phyloP scores from a whole-genome alignment of 2,888 invertebrate genomes.

The Elmis aenea region DNA sequence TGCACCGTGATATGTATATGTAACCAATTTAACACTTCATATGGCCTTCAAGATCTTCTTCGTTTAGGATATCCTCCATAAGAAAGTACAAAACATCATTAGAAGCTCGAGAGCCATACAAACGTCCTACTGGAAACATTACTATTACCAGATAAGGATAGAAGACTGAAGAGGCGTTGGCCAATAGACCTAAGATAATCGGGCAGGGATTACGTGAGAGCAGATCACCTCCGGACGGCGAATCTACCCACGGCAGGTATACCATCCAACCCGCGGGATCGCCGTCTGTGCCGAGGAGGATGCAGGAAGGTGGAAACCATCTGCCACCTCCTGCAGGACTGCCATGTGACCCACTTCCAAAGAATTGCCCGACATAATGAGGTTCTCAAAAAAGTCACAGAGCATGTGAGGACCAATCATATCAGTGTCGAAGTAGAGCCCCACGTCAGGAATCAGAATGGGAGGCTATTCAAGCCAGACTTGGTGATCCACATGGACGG shows the following conservation, averaged over 20 bases:
- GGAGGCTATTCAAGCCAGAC: slow-evolving; percentile 25
- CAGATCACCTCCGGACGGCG: slow-evolving; percentile 10
- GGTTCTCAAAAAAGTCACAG: slow-evolving; percentile 19
- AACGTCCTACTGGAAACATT: too few relatives aligned
- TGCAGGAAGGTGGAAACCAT: slow-evolving; percentile 14
- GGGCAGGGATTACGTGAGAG: slow-evolving; percentile 13
- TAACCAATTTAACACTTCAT: too few relatives aligned
- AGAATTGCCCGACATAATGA: slow-evolving; percentile 21
- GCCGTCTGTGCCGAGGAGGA: slow-evolving; percentile 10
- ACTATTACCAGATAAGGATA: too few relatives aligned
- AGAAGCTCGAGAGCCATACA: too few relatives aligned
- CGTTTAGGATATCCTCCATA: too few relatives aligned
- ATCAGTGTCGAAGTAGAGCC: slow-evolving; percentile 24
- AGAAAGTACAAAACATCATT: too few relatives aligned
- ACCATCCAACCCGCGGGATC: slow-evolving; percentile 8
- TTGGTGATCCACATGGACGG: slow-evolving; percentile 15
- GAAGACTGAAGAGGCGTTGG: too few relatives aligned
- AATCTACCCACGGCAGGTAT: slow-evolving; percentile 13
- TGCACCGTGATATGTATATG: too few relatives aligned
- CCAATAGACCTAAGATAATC: slow-evolving; percentile 16
- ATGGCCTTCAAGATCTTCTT: too few relatives aligned
- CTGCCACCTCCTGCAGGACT: too few relatives aligned
- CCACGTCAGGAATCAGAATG: slow-evolving; percentile 20
- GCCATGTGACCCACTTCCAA: slow-evolving; percentile 13
- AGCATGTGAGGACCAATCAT: slow-evolving; percentile 8